These are phyloP conservation scores for Drosophila prosaltans DNA, from an alignment of 1,140 invertebrate species.

Conservation along the genomic window DNA sequence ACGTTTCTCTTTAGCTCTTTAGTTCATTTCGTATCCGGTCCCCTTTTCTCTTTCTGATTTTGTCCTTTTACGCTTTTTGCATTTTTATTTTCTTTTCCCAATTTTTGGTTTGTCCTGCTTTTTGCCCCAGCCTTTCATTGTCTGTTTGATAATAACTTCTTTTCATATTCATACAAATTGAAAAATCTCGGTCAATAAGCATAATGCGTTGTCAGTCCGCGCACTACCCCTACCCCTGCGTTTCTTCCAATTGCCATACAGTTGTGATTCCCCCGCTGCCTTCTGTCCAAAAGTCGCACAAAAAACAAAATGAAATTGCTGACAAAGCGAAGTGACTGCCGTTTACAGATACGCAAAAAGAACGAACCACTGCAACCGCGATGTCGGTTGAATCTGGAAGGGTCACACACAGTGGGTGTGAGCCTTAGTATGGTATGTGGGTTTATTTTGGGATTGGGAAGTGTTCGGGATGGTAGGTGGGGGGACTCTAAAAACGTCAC, in stretches of 20 bases:
- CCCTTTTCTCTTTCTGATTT: neutral
- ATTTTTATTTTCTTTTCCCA: constrained; percentile 2
- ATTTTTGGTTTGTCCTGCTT: constrained; percentile 11
- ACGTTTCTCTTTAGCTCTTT: neutral
- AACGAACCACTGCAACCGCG: constrained; percentile 29
- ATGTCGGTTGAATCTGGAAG: constrained; percentile 10
- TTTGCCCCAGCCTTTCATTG: constrained; percentile 21
- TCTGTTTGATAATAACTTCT: constrained; percentile 43
- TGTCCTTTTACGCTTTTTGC: neutral
- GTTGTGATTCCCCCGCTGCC: constrained; percentile 9
- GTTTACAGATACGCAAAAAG: constrained; percentile 34
- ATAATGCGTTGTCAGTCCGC: constrained; percentile 43
- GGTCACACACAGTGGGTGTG: neutral
- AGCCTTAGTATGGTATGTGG: neutral
- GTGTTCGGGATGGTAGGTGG: constrained; percentile 10
- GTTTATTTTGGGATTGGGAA: neutral
- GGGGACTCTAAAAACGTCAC: constrained; percentile 45
- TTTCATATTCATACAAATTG: constrained; percentile 53
- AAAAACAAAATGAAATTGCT: constrained; percentile 35
- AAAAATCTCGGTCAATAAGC: constrained; percentile 70
- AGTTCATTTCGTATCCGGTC: neutral
- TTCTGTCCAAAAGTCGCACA: constrained; percentile 19
- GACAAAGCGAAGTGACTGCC: constrained; percentile 43
- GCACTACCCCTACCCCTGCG: neutral
- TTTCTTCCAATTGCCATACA: neutral